Evolutionary conservation across 2,888 invertebrate species (phyloP).

Genomic region (Hirtodrosophila trivittata): DNA sequence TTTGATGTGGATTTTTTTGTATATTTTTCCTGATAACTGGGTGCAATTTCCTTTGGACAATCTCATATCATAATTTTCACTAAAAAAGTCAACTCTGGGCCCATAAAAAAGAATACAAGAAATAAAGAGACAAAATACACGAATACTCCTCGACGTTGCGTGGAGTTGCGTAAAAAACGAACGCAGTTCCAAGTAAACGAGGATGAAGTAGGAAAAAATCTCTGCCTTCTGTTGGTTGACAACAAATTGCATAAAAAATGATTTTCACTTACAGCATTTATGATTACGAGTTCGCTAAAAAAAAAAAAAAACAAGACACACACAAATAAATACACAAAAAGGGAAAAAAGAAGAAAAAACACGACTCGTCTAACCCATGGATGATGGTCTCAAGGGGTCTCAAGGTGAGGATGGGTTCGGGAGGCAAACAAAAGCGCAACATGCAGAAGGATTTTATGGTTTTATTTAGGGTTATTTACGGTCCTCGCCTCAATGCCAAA

Average conservation of each 20-base stretch:
- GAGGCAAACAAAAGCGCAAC: slow-evolving; percentile 60
- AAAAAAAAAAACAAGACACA: slow-evolving; percentile 15
- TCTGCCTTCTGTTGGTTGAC: slow-evolving; percentile 33
- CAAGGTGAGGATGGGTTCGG: slow-evolving; percentile 67
- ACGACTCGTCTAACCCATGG: slow-evolving; percentile 12
- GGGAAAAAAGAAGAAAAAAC: slow-evolving; percentile 14
- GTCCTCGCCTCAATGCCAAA: slow-evolving; percentile 70
- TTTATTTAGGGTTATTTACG: slow-evolving; percentile 82
- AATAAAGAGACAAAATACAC: slow-evolving; percentile 20
- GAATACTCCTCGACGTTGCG: slow-evolving; percentile 44
- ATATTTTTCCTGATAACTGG: slow-evolving; percentile 40
- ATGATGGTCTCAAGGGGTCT: slow-evolving; percentile 26
- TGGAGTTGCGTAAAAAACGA: slow-evolving; percentile 75
- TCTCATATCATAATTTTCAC: slow-evolving; percentile 40
- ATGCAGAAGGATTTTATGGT: slow-evolving; percentile 83
- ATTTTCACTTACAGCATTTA: slow-evolving; percentile 51
- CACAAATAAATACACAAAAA: neutral
- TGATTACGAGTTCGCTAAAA: slow-evolving; percentile 67
- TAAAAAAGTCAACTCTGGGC: slow-evolving; percentile 70
- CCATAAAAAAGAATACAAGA: slow-evolving; percentile 47
- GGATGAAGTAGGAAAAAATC: slow-evolving; percentile 12
- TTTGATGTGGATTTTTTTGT: neutral
- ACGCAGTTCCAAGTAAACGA: slow-evolving; percentile 50
- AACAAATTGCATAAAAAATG: slow-evolving; percentile 78
- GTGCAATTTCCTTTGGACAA: slow-evolving; percentile 17